These are phyloP conservation scores for Drosophila tristis DNA, from an alignment of 1,140 invertebrate genomes.

Conservation along the genomic window DNA sequence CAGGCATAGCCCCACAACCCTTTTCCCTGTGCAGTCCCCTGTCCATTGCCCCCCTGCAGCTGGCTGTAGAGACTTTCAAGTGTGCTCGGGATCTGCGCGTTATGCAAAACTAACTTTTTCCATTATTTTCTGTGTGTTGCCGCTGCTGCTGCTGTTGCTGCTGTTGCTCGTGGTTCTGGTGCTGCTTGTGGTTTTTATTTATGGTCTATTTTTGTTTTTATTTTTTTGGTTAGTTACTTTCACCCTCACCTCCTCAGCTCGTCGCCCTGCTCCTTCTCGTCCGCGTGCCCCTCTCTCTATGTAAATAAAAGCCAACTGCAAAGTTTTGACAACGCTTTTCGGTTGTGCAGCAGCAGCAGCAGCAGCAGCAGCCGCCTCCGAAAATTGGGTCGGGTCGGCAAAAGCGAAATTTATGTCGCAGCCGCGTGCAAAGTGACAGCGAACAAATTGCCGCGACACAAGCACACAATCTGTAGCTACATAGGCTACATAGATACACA, in stretches of 20 bases:
- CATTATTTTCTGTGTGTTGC: slow-evolving; percentile 75
- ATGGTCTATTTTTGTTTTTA: slow-evolving; percentile 78
- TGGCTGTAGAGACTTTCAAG: slow-evolving; percentile 55
- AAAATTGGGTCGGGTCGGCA: slow-evolving; percentile 79
- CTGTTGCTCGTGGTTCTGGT: slow-evolving; percentile 3
- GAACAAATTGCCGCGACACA: slow-evolving; percentile 77
- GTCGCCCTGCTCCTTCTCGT: neutral
- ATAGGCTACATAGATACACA: neutral
- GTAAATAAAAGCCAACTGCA: slow-evolving; percentile 82
- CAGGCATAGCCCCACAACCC: too few species aligned
- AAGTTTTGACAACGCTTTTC: slow-evolving; percentile 78
- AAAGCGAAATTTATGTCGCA: slow-evolving; percentile 81
- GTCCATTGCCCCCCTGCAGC: slow-evolving; percentile 9
- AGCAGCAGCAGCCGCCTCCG: slow-evolving; percentile 44
- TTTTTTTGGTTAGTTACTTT: slow-evolving; percentile 75
- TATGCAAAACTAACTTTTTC: slow-evolving; percentile 82
- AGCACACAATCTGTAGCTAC: slow-evolving; percentile 14
- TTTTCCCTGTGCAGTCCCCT: slow-evolving; percentile 17
- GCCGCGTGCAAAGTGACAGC: slow-evolving; percentile 80
- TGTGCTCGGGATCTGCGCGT: slow-evolving; percentile 67
- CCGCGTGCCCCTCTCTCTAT: slow-evolving; percentile 18
- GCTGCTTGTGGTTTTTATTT: slow-evolving; percentile 77
- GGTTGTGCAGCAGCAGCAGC: slow-evolving; percentile 43
- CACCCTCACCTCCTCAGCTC: slow-evolving; percentile 20
- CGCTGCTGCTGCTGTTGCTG: slow-evolving; percentile 25